Evolutionary conservation across 2,113 vertebrate genomes (phyloP), one percentile per base, ranked within the genome.

Genomic region (Nerophis lumbriciformis): DNA sequence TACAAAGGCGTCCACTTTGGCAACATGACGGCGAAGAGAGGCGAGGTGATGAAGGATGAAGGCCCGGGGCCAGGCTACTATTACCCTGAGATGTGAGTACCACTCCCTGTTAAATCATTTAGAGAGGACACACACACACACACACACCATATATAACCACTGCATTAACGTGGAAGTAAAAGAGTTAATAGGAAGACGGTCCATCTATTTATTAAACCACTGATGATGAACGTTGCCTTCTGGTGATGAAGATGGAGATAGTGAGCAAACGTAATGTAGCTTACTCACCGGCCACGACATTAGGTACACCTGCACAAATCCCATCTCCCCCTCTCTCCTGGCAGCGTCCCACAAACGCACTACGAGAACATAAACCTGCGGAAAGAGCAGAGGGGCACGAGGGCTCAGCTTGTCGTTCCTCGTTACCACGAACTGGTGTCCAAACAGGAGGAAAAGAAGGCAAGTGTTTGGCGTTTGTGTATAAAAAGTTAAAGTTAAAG

Each of bases 351-450:
- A 54, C 38, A 64, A 65, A 42, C 80, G 38, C 63, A 71, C 68
- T 93, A 82, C 74, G 89, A 92, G 85, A 92, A 94, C 49, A 57
- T 90, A 79, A 93, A 91, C 71, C 78, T 91, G 76, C 87, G 86
- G 78, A 91, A 80, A 77, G 79, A 89, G 63, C 73, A 84, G 59
- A 84, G 66, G 69, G 73, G 76, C 75, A 28, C 28, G 28, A 80
- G 81, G 80, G 52, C 67, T 51, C 87, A 87, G 65, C 79, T 84
- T 60, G 69, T 80, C 63, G 66, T 90, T 62, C 90, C 90, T 63
- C 73, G 75, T 47, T 88, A 92, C 76, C 81, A 85, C 59, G 88
- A 92, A 66, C 67, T 87, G 71, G 79, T 91, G 68, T 51, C 84
- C 75, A 80, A 84, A 65, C 84, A 89, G 66, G 90, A 90, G 77